These are phyloP conservation scores for Acanthosepion lycidas DNA, from an alignment of 2,888 invertebrate genomes.

Conservation along the genomic window DNA sequence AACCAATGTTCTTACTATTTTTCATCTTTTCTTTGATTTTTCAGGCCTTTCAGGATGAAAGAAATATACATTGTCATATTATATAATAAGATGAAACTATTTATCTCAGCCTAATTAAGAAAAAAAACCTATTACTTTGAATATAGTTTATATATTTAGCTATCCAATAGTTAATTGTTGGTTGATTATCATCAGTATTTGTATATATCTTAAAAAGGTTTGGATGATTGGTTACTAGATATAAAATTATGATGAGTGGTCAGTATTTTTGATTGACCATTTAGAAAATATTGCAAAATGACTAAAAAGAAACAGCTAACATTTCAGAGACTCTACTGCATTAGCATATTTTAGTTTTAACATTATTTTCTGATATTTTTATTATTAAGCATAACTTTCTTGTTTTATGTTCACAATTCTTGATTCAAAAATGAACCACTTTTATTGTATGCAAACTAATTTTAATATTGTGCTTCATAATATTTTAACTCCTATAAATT, in stretches of 20 bases:
- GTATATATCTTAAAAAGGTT: not conserved
- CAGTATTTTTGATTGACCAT: not conserved
- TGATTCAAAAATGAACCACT: not conserved
- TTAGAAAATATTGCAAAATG: not conserved
- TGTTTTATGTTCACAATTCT: not conserved
- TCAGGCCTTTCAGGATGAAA: too few relatives aligned
- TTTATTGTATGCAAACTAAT: not conserved
- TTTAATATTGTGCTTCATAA: too few relatives aligned
- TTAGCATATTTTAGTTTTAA: not conserved
- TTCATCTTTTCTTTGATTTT: too few relatives aligned
- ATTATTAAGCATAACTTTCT: not conserved
- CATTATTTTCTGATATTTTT: not conserved
- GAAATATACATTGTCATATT: too few relatives aligned
- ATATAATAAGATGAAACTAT: too few relatives aligned
- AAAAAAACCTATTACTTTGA: too few relatives aligned
- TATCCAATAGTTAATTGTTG: too few relatives aligned
- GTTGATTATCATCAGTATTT: too few relatives aligned
- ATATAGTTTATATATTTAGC: too few relatives aligned
- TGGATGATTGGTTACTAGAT: not conserved
- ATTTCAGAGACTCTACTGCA: not conserved
- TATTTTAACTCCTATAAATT: too few relatives aligned
- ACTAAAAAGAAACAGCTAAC: not conserved
- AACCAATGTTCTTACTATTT: too few relatives aligned
- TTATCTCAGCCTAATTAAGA: too few relatives aligned
- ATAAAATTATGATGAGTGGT: not conserved